Conservation (phyloP, 2,113 vertebrate genomes). For the Microtus richardsoni region DNA sequence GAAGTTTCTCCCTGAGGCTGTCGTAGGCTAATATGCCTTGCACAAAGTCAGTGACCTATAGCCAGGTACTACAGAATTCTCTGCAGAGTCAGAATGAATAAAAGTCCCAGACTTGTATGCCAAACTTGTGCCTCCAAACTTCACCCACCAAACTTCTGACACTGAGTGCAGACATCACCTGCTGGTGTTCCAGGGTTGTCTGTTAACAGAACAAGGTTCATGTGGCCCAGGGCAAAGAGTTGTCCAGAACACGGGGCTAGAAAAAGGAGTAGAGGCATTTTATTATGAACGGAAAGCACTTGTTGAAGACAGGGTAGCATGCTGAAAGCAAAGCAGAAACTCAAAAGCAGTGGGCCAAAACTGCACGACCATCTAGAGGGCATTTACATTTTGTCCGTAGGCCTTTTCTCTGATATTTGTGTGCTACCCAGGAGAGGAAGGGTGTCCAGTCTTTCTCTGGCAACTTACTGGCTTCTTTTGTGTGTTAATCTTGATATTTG, state of each 20-base stretch:
- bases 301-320: neutral
- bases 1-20: neutral
- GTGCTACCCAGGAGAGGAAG: neutral
- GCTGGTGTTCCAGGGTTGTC: neutral
- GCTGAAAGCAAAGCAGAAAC: neutral
- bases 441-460: neutral
- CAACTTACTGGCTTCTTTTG: neutral
- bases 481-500: neutral
- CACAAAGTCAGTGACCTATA: neutral
- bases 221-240: neutral
- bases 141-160: neutral
- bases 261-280: neutral
- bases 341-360: neutral
- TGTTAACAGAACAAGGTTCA: neutral
- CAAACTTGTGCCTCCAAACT: neutral
- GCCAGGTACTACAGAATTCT: neutral
- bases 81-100: neutral
- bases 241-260: neutral
- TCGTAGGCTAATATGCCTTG: neutral
- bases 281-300: neutral
- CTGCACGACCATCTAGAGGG: neutral
- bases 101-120: neutral
- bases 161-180: neutral
- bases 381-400: neutral
- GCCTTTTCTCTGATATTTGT: neutral